Conservation (phyloP, 2,113 vertebrate species). For the Rafetus swinhoei region DNA sequence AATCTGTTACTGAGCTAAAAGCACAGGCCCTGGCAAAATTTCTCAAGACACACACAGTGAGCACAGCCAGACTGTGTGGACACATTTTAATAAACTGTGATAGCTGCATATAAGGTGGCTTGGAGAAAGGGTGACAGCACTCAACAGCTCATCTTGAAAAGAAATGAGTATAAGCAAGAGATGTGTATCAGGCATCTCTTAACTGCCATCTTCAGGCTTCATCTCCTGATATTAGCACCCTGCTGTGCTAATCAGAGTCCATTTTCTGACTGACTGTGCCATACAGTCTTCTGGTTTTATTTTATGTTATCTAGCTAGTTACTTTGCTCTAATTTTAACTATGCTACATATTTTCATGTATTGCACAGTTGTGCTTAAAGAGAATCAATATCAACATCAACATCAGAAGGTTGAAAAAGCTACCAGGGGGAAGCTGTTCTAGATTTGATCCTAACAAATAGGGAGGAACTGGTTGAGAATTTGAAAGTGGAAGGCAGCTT, state of each 20-base stretch:
- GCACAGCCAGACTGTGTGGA: neutral
- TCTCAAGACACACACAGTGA: neutral
- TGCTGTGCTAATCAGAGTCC: neutral
- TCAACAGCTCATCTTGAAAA: neutral
- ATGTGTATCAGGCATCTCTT: rapidly evolving
- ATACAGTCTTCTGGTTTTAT: neutral
- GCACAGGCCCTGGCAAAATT: neutral
- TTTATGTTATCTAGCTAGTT: neutral
- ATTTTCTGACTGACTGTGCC: neutral
- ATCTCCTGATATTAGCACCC: neutral
- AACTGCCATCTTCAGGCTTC: neutral
- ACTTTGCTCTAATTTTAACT: neutral
- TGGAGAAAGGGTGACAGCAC: neutral
- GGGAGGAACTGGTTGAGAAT: too few relatives aligned
- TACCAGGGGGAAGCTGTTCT: too few relatives aligned
- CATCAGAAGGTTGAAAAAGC: too few relatives aligned
- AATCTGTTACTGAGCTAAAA: neutral
- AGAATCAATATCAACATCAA: neutral
- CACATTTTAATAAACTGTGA: neutral
- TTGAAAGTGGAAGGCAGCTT: too few relatives aligned
- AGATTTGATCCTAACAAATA: too few relatives aligned
- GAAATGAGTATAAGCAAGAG: neutral
- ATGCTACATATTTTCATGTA: neutral
- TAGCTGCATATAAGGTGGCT: neutral
- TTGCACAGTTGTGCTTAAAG: neutral